Evolutionary conservation across 2,113 vertebrate species (phyloP).

Genomic region (Nyctereutes procyonoides): DNA sequence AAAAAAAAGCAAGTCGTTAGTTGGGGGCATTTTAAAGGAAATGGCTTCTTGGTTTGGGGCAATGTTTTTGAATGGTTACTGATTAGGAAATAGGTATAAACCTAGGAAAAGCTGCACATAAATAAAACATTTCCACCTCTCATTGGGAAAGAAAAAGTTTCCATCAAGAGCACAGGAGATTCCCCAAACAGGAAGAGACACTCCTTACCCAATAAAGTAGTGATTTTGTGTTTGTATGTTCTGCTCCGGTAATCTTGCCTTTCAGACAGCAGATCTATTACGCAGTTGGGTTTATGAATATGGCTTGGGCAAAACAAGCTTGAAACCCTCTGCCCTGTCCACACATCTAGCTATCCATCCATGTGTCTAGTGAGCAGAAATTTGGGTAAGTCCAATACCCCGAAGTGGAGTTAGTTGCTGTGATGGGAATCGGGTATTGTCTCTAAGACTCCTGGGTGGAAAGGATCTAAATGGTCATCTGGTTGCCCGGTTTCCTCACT

Average conservation of each 20-base stretch:
- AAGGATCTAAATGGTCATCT: neutral
- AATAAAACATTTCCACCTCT: slow-evolving; percentile 67
- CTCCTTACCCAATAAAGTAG: neutral
- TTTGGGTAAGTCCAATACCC: neutral
- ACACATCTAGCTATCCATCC: neutral
- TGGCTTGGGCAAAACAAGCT: neutral
- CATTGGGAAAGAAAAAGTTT: neutral
- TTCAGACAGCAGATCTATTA: neutral
- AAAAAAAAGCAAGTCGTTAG: neutral
- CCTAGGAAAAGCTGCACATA: slow-evolving; percentile 29
- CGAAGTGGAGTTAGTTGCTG: neutral
- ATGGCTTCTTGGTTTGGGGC: slow-evolving; percentile 15
- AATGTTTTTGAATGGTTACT: neutral
- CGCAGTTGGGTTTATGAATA: neutral
- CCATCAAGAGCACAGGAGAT: neutral
- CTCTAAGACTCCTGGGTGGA: neutral
- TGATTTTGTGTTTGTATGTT: neutral
- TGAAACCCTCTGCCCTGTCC: neutral
- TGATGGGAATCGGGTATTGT: neutral
- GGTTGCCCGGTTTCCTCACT: neutral
- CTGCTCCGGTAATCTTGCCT: neutral
- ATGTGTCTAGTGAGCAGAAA: neutral
- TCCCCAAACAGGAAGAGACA: slow-evolving; percentile 34
- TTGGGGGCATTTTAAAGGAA: slow-evolving; percentile 57
- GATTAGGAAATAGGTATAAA: slow-evolving; percentile 31